These are phyloP conservation scores for Aplysina aerophoba DNA, from an alignment of 37 sponge, comb jelly and placozoan species.

Conservation along the genomic window DNA sequence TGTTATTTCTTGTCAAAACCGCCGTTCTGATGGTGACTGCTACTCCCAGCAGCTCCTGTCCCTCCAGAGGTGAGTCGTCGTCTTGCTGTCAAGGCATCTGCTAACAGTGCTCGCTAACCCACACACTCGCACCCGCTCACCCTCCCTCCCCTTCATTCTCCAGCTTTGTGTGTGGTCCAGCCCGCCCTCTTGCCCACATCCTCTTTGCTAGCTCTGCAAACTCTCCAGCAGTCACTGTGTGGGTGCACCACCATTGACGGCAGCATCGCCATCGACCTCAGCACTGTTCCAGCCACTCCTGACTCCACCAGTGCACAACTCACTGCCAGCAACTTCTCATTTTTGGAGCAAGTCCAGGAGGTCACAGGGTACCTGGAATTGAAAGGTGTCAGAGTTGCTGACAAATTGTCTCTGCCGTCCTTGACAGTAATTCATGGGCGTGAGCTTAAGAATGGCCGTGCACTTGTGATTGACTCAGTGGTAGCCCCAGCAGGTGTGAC, in stretches of 20 bases:
- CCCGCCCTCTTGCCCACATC: background rate
- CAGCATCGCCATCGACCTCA: background rate
- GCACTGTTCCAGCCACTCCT: background rate
- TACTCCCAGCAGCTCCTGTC: too few relatives aligned
- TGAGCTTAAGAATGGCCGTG: conserved; percentile 3
- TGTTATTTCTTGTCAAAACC: too few relatives aligned
- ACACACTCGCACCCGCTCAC: too few relatives aligned
- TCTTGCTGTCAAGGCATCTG: too few relatives aligned
- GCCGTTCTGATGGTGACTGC: too few relatives aligned
- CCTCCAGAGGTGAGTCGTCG: too few relatives aligned
- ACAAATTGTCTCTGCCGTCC: background rate
- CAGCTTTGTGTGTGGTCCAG: background rate
- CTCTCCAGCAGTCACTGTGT: background rate
- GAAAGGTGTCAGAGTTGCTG: background rate
- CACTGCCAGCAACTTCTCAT: background rate
- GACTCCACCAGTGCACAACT: background rate
- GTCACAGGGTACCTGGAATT: conserved; percentile 24
- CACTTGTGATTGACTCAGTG: background rate
- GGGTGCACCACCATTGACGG: background rate
- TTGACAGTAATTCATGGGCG: conserved; percentile 21
- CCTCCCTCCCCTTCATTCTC: too few relatives aligned
- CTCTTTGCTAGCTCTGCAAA: background rate
- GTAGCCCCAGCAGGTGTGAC: too few relatives aligned
- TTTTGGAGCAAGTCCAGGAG: background rate
- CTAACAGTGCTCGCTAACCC: too few relatives aligned